Base-by-base conservation (phyloP, 2,888 invertebrate species). In the Lycia hirtaria region DNA sequence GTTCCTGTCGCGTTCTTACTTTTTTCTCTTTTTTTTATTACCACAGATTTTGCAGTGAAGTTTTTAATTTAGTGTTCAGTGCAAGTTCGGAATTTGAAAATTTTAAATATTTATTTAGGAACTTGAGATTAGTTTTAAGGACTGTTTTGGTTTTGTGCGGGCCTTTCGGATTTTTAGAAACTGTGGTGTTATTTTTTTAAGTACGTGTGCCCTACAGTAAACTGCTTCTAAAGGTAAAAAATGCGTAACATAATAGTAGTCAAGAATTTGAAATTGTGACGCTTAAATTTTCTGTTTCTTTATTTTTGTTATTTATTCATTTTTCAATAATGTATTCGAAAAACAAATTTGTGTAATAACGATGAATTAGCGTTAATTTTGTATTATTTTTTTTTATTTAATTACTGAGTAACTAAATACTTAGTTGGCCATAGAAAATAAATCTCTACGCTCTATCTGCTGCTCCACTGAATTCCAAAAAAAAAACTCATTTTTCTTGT, bases 1-100 rank as follows among this genome's bases (percentile, higher is more conserved):
- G 92, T 92, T 92, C 91, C 92, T 91, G 78, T 67, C 81, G 83
- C 81, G 84, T 84, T 79, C 62, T 60, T 62, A 64, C 71, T 74
- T 72, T 80, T 80, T 76, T 78, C 75, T 63, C 74, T 71, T 64
- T 30, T 57, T 59, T 58, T 73, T 68, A 78, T 80, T 80, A 81
- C 78, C 76, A 77, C 75, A 32, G 54, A 56, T 78, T 79, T 76
- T 76, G 65, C 63, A 65, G 85, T 76, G 83, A 73, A 71, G 75
- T 76, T 80, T 72, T 75, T 76, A 73, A 70, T 69, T 77, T 72
- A 77, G 80, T 81, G 77, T 73, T 75, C 74, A 78, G 87, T 85
- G 85, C 75, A 72, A 78, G 65, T 67, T 60, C 73, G 80, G 71
- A 76, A 75, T 76, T 56, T 68, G 60, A 49, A 56, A 17, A 15